Percentiles rank a stretch among this genome's conserved stretches.
These are phyloP conservation scores for Solen grandis DNA, from an alignment of 1,140 invertebrate genomes.

Conservation along the genomic window DNA sequence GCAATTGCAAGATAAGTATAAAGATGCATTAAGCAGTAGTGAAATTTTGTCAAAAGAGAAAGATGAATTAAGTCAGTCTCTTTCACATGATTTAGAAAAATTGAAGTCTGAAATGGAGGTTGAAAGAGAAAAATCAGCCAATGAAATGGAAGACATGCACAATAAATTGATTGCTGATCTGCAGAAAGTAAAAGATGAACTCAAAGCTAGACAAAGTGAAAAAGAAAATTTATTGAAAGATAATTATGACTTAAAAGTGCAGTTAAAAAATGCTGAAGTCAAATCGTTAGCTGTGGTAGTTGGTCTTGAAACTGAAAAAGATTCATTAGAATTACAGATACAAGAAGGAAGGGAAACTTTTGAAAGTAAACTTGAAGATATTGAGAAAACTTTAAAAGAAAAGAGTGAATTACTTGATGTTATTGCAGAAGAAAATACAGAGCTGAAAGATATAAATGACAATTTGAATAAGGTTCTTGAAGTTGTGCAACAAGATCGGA, in stretches of 20 bases:
- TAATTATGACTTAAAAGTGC: constrained; percentile 32
- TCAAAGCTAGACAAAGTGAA: background rate
- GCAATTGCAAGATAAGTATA: constrained; percentile 21
- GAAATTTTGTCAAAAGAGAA: background rate
- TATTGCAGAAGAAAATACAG: background rate
- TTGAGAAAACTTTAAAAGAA: background rate
- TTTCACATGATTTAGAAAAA: background rate
- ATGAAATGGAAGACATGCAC: background rate
- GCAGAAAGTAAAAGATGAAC: background rate
- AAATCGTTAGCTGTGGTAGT: constrained; percentile 44
- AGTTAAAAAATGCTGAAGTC: constrained; percentile 47
- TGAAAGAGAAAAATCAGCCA: background rate
- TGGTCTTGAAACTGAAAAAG: constrained; percentile 49
- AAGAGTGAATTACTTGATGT: background rate
- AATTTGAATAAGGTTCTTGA: constrained; percentile 37
- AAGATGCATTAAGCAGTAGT: background rate
- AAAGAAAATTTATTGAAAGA: constrained; percentile 16
- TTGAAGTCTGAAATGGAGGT: background rate
- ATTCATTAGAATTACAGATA: constrained; percentile 15
- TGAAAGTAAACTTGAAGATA: background rate
- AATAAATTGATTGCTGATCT: background rate
- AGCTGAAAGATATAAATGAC: constrained; percentile 46
- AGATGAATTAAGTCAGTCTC: constrained; percentile 9
- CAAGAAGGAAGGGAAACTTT: constrained; percentile 3
- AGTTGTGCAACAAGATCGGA: constrained; percentile 23